Conservation (phyloP, 2,113 vertebrate genomes). For the Cyanoramphus novaezelandiae region DNA sequence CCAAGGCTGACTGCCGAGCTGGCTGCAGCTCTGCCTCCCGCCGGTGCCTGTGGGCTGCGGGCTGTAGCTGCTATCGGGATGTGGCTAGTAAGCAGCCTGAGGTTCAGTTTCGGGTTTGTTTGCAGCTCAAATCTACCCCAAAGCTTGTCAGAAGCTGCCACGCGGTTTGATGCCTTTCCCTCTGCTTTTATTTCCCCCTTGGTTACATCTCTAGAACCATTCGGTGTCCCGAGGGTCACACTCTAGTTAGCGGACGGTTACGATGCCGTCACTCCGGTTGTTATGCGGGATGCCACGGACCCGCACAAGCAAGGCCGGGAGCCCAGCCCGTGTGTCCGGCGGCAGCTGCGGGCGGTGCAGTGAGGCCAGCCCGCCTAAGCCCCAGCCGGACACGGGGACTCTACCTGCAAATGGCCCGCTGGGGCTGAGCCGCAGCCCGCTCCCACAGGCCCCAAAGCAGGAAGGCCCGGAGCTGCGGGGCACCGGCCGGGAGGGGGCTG, state of each 20-base stretch:
- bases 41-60: not conserved
- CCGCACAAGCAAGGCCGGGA: not conserved
- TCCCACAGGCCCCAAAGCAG: not conserved
- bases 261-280: not conserved
- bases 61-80: not conserved
- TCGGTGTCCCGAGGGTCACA: not conserved
- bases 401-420: no score
- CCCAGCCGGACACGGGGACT: not conserved
- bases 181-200: accelerated
- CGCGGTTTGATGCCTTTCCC: not conserved
- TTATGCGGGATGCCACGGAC: not conserved
- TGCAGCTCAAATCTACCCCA: not conserved
- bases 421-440: not conserved
- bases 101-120: not conserved
- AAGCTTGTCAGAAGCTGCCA: not conserved
- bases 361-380: not conserved
- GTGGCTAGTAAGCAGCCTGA: not conserved
- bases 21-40: not conserved
- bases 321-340: accelerated
- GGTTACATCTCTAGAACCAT: not conserved
- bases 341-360: not conserved
- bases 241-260: accelerated
- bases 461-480: not conserved
- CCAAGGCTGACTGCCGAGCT: not conserved
- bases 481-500: not conserved